Evolutionary conservation across 2,113 vertebrate species (phyloP).

Genomic region (Argyrosomus japonicus): DNA sequence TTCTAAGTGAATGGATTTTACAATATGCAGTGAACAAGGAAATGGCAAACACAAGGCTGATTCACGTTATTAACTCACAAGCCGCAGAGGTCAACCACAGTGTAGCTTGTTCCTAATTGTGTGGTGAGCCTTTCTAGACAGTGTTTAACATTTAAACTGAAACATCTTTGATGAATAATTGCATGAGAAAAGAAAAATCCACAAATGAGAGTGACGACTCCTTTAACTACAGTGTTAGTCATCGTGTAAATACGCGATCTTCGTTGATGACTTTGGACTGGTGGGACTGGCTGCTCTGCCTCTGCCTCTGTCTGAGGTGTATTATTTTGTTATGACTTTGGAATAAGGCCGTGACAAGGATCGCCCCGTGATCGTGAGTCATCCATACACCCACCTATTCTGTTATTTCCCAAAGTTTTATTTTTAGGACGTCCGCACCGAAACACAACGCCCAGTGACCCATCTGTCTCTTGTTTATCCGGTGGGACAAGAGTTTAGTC

Average conservation of each 20-base stretch:
- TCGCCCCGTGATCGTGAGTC: constrained; percentile 63
- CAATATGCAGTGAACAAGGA: neutral
- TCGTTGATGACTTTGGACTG: constrained; percentile 41
- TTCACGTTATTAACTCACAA: neutral
- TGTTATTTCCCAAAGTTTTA: constrained; percentile 61
- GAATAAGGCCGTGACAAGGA: constrained; percentile 33
- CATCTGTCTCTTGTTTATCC: neutral
- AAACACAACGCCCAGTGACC: constrained; percentile 35
- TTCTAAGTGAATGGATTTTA: neutral
- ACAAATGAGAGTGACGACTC: neutral
- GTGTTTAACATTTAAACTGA: neutral
- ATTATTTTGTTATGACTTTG: constrained; percentile 46
- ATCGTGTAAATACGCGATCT: constrained; percentile 32
- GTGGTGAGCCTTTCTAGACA: neutral
- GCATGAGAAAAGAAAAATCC: neutral
- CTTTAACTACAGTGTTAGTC: neutral
- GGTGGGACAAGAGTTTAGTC: constrained; percentile 10
- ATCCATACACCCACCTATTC: constrained; percentile 60
- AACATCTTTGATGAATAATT: neutral
- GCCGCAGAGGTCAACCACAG: neutral
- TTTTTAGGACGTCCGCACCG: constrained; percentile 46
- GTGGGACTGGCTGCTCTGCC: constrained; percentile 4
- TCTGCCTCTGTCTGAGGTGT: constrained; percentile 15
- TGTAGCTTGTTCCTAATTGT: neutral
- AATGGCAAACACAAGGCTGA: neutral